phyloP scores from a whole-genome alignment of 2,888 invertebrate genomes.

The Drosophila rubida region DNA sequence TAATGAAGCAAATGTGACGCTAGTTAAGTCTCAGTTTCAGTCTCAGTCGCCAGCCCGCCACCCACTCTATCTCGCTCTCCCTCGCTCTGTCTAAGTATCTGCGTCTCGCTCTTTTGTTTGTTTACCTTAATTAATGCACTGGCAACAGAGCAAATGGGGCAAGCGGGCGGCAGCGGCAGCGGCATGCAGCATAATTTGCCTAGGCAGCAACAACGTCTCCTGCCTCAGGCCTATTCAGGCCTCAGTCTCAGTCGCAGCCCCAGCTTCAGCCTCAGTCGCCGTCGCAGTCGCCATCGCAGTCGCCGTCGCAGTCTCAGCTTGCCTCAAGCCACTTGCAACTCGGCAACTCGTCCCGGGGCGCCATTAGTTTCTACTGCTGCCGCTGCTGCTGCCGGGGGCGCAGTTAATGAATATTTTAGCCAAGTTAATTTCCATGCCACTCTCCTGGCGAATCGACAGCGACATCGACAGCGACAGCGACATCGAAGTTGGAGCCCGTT shows the following conservation, averaged over 20 bases:
- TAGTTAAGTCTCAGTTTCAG: conserved; percentile 33
- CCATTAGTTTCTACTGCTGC: conserved; percentile 26
- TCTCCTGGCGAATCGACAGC: conserved; percentile 20
- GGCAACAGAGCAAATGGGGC: conserved; percentile 21
- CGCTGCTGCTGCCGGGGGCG: conserved; percentile 25
- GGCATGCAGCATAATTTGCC: conserved; percentile 59
- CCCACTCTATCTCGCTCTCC: background rate
- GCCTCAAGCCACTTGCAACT: conserved; percentile 32
- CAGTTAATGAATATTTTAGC: conserved; percentile 74
- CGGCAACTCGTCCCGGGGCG: conserved; percentile 23
- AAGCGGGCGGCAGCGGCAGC: background rate
- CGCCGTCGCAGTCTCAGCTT: background rate
- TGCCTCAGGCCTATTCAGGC: background rate
- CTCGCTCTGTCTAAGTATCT: background rate
- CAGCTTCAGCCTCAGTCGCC: background rate
- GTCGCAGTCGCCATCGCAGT: background rate
- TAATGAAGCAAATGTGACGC: conserved; percentile 37
- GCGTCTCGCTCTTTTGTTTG: conserved; percentile 57
- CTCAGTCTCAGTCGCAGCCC: too few relatives aligned
- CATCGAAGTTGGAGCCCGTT: conserved; percentile 22
- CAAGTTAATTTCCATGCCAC: conserved; percentile 51
- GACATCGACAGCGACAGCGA: conserved; percentile 31
- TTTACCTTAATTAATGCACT: conserved; percentile 79
- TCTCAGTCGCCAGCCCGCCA: conserved; percentile 20
- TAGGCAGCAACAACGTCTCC: conserved; percentile 6